These are phyloP conservation scores for Phasia obesa DNA, from an alignment of 2,888 invertebrate species.

Conservation along the genomic window DNA sequence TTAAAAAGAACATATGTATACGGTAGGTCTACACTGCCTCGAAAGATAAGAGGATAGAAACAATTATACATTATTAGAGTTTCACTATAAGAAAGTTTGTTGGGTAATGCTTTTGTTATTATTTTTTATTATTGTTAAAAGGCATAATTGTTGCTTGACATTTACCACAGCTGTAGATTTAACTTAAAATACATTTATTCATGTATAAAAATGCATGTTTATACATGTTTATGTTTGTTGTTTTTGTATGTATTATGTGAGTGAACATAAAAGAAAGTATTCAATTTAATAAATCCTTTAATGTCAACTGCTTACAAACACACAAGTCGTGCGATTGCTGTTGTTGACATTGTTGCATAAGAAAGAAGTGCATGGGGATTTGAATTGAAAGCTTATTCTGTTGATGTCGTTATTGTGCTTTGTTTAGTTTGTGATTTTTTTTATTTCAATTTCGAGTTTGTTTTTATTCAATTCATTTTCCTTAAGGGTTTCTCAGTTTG, in stretches of 20 bases:
- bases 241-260: background rate
- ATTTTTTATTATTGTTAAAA: background rate
- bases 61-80: too few species aligned
- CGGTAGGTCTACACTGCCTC: too few species aligned
- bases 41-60: too few species aligned
- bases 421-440: conserved; percentile 8
- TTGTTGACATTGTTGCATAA: background rate
- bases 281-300: conserved; percentile 66
- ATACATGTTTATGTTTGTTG: background rate
- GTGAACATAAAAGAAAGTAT: conserved; percentile 36
- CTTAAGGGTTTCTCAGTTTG: conserved; percentile 23
- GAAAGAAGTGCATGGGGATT: background rate
- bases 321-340: conserved; percentile 7
- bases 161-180: conserved; percentile 33
- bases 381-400: conserved; percentile 16
- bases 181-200: background rate
- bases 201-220: background rate
- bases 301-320: conserved; percentile 56
- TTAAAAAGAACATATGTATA: too few species aligned
- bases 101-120: background rate
- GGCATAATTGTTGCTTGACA: conserved; percentile 15
- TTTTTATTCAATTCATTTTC: conserved; percentile 37
- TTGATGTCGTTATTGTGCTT: conserved; percentile 2
- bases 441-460: background rate
- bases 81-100: too few species aligned